A percentile compares a stretch with the other conserved stretches of the same genome.
Conservation (phyloP, 2,888 invertebrate species). For the Saturnia japonica region DNA sequence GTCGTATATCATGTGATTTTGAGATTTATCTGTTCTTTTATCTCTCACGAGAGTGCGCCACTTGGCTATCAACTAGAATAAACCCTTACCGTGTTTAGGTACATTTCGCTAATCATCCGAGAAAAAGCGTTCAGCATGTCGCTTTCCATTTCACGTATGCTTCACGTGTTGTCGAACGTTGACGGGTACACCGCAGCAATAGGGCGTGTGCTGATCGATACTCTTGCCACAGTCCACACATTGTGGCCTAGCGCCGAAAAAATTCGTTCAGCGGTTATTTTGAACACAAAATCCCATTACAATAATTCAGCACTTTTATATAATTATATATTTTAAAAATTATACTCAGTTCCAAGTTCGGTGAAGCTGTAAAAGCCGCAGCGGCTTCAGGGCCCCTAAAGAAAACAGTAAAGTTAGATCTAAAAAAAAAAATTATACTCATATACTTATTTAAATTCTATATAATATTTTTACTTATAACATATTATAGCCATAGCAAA, state of each 20-base stretch:
- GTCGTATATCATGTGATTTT: slow-evolving; percentile 39
- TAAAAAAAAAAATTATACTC: no score
- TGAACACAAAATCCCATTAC: slow-evolving; percentile 38
- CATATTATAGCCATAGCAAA: neutral
- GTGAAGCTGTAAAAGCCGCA: no score
- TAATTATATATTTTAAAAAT: neutral
- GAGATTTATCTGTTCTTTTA: slow-evolving; percentile 75
- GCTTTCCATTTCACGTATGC: slow-evolving; percentile 64
- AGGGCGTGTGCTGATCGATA: slow-evolving; percentile 71
- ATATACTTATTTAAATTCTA: neutral
- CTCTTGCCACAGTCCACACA: slow-evolving; percentile 44
- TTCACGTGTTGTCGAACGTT: slow-evolving; percentile 33
- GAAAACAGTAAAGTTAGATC: no score
- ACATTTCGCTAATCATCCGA: slow-evolving; percentile 63
- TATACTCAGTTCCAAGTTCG: no score
- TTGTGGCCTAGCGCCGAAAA: slow-evolving; percentile 50
- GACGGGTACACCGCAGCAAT: slow-evolving; percentile 58
- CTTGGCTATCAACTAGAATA: slow-evolving; percentile 69
- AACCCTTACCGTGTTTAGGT: slow-evolving; percentile 70
- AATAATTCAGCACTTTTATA: slow-evolving; percentile 26
- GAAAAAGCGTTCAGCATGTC: slow-evolving; percentile 51
- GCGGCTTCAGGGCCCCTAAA: no score
- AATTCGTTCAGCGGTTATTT: slow-evolving; percentile 69
- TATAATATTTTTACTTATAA: neutral
- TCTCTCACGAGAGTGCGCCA: slow-evolving; percentile 81